phyloP scores from a whole-genome alignment of 2,797 vertebrate genomes.

The Arrhamphus sclerolepis region DNA sequence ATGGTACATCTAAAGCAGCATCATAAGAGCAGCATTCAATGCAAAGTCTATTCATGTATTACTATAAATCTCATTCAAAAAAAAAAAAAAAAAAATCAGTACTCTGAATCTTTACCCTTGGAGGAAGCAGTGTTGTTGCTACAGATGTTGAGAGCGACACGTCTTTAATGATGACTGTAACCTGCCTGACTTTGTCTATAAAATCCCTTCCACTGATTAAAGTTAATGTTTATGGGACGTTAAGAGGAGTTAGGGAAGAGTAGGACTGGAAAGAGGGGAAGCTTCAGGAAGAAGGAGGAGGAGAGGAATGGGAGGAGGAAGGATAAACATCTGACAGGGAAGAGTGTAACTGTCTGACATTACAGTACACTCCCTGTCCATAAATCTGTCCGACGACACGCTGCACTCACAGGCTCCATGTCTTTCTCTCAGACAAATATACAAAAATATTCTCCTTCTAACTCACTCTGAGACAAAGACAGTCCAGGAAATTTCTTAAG shows the following conservation, averaged over 20 bases:
- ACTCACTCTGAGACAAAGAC: constrained; percentile 59
- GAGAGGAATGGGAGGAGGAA: constrained; percentile 19
- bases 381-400: constrained; percentile 68
- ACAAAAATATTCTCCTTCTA: constrained; percentile 38
- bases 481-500: constrained; percentile 64
- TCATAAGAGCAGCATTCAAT: neutral
- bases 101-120: constrained; percentile 47
- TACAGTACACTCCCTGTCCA: constrained; percentile 62
- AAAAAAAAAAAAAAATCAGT: neutral
- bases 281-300: constrained; percentile 10
- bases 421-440: neutral
- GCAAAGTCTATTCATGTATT: neutral
- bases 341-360: constrained; percentile 54
- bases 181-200: constrained; percentile 72
- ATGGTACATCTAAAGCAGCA: neutral
- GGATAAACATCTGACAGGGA: constrained; percentile 58
- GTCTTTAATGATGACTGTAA: constrained; percentile 63
- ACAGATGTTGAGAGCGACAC: constrained; percentile 46
- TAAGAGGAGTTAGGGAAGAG: constrained; percentile 67
- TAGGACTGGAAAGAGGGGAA: constrained; percentile 38
- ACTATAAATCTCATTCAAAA: neutral
- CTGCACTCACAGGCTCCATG: neutral
- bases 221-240: constrained; percentile 72
- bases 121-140: constrained; percentile 41
- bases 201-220: constrained; percentile 75